Base-by-base conservation (phyloP, 2,113 vertebrate species). In the Eulemur rufifrons region DNA sequence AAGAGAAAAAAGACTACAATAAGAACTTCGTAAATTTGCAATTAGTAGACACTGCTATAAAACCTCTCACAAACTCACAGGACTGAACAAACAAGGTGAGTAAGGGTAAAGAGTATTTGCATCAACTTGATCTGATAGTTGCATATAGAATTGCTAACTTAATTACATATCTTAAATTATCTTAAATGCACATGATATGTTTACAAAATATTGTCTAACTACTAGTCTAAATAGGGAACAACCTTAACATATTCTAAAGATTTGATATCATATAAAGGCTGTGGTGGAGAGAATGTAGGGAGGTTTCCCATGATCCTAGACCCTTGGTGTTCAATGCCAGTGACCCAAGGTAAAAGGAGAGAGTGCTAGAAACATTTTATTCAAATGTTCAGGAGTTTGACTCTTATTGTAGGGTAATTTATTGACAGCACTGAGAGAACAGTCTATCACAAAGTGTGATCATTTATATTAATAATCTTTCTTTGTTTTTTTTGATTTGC, bases 281-380 rank as follows among this genome's bases (percentile, higher is more conserved):
- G 52, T 42, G 37, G 47, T 45, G 47, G 50, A 59, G n/a, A 63
- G 61, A 59, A 11, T 50, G 45, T 73, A 25, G 64, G 25, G 18
- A 25, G 10, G 13, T 80, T 83, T 64, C 39, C 64, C 29, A n/a
- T 32, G 17, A 11, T 39, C 6, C 21, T 42, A 61, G 50, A 54
- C 32, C 18, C 47, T 59, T 77, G 34, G 25, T 34, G 11, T 39
- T 27, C 29, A 76, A 77, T 86, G n/a, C 23, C 32, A 87, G 17
- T 54, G 63, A 52, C 34, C 90, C 21, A 88, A 80, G 37, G 9
- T 76, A 68, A 23, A 94, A 93, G 63, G 63, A 0, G 50, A 71
- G 27, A 84, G 25, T 69, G 66, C 47, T 74, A 45, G 76, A 88
- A 94, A 78, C 15, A 86, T 50, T 95, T 92, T 91, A 71, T 93